phyloP scores from a whole-genome alignment of 2,797 vertebrate species.

The Melanotaenia trifasciata region DNA sequence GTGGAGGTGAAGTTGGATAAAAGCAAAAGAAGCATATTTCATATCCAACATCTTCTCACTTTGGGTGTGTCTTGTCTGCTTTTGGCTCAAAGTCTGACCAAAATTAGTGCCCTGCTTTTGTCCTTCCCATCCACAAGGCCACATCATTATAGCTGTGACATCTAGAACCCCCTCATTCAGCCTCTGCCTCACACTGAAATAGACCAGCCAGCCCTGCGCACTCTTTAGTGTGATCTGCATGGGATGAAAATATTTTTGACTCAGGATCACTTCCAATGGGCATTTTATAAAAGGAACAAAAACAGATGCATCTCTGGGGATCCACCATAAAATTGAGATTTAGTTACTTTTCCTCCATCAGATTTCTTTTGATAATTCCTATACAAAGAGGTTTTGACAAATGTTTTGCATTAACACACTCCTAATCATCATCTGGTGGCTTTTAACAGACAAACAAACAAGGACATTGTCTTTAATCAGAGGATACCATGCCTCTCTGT shows the following conservation, averaged over 20 bases:
- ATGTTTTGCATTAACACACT: neutral
- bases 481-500: constrained; percentile 16
- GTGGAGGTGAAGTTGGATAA: constrained; percentile 34
- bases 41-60: constrained; percentile 50
- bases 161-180: constrained; percentile 74
- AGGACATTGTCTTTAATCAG: constrained; percentile 13
- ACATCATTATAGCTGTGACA: constrained; percentile 81
- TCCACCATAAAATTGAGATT: neutral
- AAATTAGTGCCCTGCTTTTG: constrained; percentile 83
- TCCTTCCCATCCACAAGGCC: constrained; percentile 72
- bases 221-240: constrained; percentile 19
- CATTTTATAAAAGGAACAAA: constrained; percentile 29
- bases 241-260: constrained; percentile 52
- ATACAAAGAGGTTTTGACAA: constrained; percentile 4
- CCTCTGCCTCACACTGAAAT: constrained; percentile 72
- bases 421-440: constrained; percentile 16
- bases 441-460: constrained; percentile 5
- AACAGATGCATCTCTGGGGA: constrained; percentile 13
- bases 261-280: constrained; percentile 31
- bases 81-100: constrained; percentile 76
- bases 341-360: neutral
- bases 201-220: constrained; percentile 40
- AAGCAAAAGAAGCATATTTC: constrained; percentile 28
- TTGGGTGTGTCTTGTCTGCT: constrained; percentile 80
- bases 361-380: constrained; percentile 7